Evolutionary conservation across 1,140 invertebrate species (phyloP).

Genomic region (Trinorchestia longiramus): DNA sequence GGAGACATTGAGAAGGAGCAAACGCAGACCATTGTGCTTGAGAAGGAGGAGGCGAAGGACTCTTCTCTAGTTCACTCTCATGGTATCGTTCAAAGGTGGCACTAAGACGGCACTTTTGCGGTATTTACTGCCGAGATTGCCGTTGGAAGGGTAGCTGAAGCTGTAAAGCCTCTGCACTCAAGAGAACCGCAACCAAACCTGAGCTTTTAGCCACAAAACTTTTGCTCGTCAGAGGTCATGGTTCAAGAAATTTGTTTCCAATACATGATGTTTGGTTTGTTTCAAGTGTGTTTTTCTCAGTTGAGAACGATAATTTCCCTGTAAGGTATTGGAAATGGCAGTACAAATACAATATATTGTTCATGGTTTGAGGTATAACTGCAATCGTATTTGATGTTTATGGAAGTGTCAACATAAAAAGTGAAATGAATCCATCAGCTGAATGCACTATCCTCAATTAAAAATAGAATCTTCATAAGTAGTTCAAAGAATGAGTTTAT

Average conservation of each 20-base stretch:
- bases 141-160: background rate
- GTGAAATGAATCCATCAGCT: background rate
- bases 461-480: background rate
- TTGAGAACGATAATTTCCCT: background rate
- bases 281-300: background rate
- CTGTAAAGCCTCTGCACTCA: background rate
- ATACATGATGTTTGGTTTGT: background rate
- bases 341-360: background rate
- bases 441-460: background rate
- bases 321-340: background rate
- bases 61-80: background rate
- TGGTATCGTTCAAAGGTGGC: constrained; percentile 19
- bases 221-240: background rate
- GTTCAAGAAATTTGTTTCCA: background rate
- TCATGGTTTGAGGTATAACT: background rate
- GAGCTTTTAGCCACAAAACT: background rate
- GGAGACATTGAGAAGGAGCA: background rate
- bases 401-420: background rate
- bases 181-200: background rate
- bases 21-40: background rate
- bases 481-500: background rate
- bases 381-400: background rate
- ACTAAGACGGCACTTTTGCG: constrained; percentile 12
- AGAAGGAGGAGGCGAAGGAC: background rate
- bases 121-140: constrained; percentile 24